Percentiles rank a stretch among this genome's conserved stretches.
These are phyloP conservation scores for Polydesmus complanatus DNA, from an alignment of 2,888 invertebrate genomes.

Conservation along the genomic window DNA sequence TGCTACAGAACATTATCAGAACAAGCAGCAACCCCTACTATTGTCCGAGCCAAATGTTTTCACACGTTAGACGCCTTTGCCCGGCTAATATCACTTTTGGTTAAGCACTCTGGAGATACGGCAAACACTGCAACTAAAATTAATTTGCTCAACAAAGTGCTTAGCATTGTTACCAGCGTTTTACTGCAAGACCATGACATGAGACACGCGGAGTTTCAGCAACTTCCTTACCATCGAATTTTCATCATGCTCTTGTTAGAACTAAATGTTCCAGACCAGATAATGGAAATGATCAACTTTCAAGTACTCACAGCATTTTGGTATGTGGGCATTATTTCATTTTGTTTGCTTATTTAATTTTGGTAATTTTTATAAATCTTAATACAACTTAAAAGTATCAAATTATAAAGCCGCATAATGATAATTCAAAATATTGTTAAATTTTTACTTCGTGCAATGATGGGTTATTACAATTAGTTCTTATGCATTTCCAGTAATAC, in stretches of 20 bases:
- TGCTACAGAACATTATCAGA: slow-evolving; percentile 74
- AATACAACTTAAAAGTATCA: too few relatives aligned
- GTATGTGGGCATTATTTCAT: slow-evolving; percentile 25
- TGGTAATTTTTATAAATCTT: too few relatives aligned
- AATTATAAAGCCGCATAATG: not conserved
- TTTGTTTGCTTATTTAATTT: too few relatives aligned
- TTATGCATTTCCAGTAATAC: slow-evolving; percentile 57
- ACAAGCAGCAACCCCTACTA: slow-evolving; percentile 37
- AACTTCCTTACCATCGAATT: slow-evolving; percentile 92
- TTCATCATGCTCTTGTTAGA: slow-evolving; percentile 94
- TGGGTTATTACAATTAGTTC: too few relatives aligned
- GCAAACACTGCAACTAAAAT: slow-evolving; percentile 90
- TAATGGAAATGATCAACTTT: slow-evolving; percentile 85
- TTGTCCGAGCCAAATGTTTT: slow-evolving; percentile 80
- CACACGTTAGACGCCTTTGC: slow-evolving; percentile 91
- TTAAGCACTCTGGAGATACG: slow-evolving; percentile 71
- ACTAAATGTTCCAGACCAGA: slow-evolving; percentile 81
- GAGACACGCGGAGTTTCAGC: slow-evolving; percentile 79
- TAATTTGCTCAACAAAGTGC: slow-evolving; percentile 79
- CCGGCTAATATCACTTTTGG: slow-evolving; percentile 79
- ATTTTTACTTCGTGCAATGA: not conserved
- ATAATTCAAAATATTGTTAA: not conserved
- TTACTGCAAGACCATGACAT: slow-evolving; percentile 91
- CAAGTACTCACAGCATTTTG: slow-evolving; percentile 91
- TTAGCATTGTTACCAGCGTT: slow-evolving; percentile 91